phyloP scores from a whole-genome alignment of 2,888 invertebrate genomes.

The Luperina nickerlii region DNA sequence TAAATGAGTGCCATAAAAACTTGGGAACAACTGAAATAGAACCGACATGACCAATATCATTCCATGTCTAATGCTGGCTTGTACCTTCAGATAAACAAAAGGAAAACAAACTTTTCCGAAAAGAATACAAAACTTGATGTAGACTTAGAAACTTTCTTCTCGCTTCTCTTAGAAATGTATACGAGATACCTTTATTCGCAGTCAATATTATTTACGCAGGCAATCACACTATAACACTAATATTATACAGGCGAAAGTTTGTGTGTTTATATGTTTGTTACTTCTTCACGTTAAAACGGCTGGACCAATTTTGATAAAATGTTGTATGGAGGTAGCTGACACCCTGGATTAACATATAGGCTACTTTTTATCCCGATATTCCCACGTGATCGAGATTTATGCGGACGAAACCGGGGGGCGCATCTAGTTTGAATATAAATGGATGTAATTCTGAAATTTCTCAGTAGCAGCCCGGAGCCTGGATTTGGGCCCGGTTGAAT shows the following conservation, averaged over 20 bases:
- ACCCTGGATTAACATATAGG: too few relatives aligned
- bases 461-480: not conserved
- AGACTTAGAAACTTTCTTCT: constrained; percentile 62
- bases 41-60: constrained; percentile 43
- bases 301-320: too few relatives aligned
- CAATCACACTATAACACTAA: constrained; percentile 4
- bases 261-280: too few relatives aligned
- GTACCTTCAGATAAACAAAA: constrained; percentile 51
- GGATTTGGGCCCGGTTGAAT: not conserved
- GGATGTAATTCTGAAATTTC: not conserved
- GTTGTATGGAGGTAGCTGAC: too few relatives aligned
- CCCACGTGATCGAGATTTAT: too few relatives aligned
- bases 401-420: too few relatives aligned
- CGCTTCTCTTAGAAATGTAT: constrained; percentile 60
- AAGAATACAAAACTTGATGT: constrained; percentile 63
- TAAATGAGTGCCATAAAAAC: constrained; percentile 49
- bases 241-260: too few relatives aligned
- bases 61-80: constrained; percentile 39
- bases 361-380: too few relatives aligned
- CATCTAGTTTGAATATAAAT: constrained; percentile 6
- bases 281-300: too few relatives aligned
- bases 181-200: constrained; percentile 25
- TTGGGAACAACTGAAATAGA: constrained; percentile 39
- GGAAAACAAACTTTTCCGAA: constrained; percentile 59
- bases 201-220: constrained; percentile 41